A percentile compares a stretch with the other conserved stretches of the same genome.
Evolutionary conservation across 2,888 invertebrate species (phyloP).

Genomic region (Bursaphelenchus okinawaensis): DNA sequence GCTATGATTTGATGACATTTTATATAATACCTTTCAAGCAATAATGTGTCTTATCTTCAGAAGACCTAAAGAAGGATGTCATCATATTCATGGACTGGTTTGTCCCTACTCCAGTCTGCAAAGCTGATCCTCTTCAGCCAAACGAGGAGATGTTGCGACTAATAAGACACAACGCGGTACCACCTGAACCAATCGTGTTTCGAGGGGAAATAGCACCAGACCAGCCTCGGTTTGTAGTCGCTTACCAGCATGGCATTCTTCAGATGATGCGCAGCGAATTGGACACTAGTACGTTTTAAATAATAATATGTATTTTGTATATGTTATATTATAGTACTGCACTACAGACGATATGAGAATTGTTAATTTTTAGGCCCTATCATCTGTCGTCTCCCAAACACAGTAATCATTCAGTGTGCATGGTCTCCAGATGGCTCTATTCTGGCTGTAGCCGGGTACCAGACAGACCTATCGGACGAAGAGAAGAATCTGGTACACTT

Average conservation of each 20-base stretch:
- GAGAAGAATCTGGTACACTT: slow-evolving; percentile 77
- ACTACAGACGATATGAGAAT: too few relatives aligned
- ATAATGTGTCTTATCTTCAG: slow-evolving; percentile 17
- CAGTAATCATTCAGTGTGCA: slow-evolving; percentile 61
- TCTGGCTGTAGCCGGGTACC: slow-evolving; percentile 77
- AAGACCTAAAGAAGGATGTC: slow-evolving; percentile 32
- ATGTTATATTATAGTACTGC: too few relatives aligned
- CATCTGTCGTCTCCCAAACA: slow-evolving; percentile 28
- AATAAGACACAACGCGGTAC: slow-evolving; percentile 24
- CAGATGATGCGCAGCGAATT: slow-evolving; percentile 82
- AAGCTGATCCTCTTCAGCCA: slow-evolving; percentile 4
- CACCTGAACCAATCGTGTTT: slow-evolving; percentile 21
- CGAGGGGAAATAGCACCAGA: slow-evolving; percentile 29
- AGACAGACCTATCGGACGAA: slow-evolving; percentile 62
- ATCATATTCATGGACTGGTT: slow-evolving; percentile 41
- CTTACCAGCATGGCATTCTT: slow-evolving; percentile 78
- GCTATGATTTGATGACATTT: neutral
- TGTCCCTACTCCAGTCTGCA: slow-evolving; percentile 25
- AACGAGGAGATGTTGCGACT: slow-evolving; percentile 21
- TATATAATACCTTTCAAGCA: neutral
- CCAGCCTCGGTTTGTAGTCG: slow-evolving; percentile 72
- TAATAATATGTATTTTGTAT: neutral
- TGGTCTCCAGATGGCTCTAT: slow-evolving; percentile 88
- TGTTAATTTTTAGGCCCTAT: slow-evolving; percentile 5
- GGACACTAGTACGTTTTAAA: slow-evolving; percentile 68